Conservation (phyloP, 2,888 invertebrate genomes). For the Lasioglossum morio region DNA sequence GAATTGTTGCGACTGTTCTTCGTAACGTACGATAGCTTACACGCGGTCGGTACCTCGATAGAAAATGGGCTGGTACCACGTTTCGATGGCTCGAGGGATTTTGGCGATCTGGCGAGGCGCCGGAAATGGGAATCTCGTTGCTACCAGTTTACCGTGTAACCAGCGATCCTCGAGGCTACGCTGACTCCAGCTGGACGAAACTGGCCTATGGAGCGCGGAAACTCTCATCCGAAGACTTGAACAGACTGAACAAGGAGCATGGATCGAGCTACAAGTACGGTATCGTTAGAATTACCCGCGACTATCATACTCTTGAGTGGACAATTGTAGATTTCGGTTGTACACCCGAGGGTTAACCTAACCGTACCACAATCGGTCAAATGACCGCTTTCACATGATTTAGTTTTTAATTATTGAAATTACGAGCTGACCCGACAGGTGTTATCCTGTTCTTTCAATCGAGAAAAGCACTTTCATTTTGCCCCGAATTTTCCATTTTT, state of each 20-base stretch:
- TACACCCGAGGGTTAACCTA: too few relatives aligned
- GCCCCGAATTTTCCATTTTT: too few relatives aligned
- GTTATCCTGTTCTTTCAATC: too few relatives aligned
- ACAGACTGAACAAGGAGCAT: conserved; percentile 78
- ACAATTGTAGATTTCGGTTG: too few relatives aligned
- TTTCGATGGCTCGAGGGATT: conserved; percentile 83
- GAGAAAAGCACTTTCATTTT: too few relatives aligned
- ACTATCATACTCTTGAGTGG: too few relatives aligned
- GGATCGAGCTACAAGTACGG: conserved; percentile 83
- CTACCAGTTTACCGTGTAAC: conserved; percentile 84
- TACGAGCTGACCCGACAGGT: too few relatives aligned
- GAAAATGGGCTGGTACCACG: conserved; percentile 79
- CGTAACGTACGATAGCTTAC: background rate
- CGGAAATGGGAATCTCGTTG: conserved; percentile 85
- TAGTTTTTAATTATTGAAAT: too few relatives aligned
- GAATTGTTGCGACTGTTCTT: background rate
- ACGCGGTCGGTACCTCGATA: conserved; percentile 31
- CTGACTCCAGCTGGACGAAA: conserved; percentile 83
- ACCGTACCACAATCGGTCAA: too few relatives aligned
- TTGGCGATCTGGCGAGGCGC: conserved; percentile 86
- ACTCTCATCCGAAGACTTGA: conserved; percentile 80
- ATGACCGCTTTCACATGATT: too few relatives aligned
- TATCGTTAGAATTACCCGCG: background rate
- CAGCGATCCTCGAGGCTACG: conserved; percentile 75
- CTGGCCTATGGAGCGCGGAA: conserved; percentile 84